Conservation (phyloP, 2,797 vertebrate genomes). For the Triplophysa bombifrons region DNA sequence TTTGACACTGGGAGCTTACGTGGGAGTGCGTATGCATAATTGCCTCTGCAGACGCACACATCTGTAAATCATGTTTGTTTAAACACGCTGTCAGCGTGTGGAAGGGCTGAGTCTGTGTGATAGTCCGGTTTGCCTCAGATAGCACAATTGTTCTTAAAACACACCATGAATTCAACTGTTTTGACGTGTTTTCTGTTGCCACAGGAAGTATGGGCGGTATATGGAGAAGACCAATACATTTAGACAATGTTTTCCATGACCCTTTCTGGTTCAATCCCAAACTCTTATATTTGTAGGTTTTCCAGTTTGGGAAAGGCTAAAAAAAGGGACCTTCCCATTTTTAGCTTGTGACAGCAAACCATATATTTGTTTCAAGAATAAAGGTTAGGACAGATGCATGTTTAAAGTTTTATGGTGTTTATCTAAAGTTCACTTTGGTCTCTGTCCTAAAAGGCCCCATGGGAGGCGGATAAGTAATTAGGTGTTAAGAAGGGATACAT, state of each 20-base stretch:
- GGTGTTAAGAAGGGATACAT: conserved; percentile 26
- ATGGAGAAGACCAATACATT: background rate
- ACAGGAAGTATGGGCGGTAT: background rate
- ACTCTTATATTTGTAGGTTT: too few species aligned
- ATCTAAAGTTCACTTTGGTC: background rate
- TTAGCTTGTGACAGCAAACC: conserved; percentile 10
- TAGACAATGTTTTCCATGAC: background rate
- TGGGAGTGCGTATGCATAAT: conserved; percentile 27
- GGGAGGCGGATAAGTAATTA: conserved; percentile 20
- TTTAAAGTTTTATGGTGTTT: conserved; percentile 30
- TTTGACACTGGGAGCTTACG: conserved; percentile 19
- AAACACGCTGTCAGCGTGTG: conserved; percentile 4
- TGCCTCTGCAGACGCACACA: conserved; percentile 13
- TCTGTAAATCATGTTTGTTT: conserved; percentile 28
- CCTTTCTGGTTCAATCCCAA: too few species aligned
- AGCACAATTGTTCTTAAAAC: background rate
- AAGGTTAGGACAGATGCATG: conserved; percentile 17
- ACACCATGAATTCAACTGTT: background rate
- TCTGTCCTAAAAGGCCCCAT: background rate
- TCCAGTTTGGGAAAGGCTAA: background rate
- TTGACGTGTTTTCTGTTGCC: background rate
- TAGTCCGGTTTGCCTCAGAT: background rate
- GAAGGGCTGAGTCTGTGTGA: conserved; percentile 24
- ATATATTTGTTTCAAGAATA: conserved; percentile 9
- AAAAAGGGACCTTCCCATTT: conserved; percentile 6